Conservation (phyloP, 2,888 invertebrate genomes). For the Agrilus cyanescens region DNA sequence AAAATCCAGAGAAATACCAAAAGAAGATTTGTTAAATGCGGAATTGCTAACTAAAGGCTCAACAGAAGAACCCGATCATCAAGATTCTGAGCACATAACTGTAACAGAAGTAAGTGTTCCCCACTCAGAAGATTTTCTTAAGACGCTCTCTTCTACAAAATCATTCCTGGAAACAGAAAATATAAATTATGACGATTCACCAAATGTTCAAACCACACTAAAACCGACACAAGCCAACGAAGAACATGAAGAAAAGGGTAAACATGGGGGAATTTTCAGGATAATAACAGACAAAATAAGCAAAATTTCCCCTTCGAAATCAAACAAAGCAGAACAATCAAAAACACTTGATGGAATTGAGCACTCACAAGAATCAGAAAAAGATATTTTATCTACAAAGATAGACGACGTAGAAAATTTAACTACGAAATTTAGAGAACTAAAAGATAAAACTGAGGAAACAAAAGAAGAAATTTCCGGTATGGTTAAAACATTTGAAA, state of each 20-base stretch:
- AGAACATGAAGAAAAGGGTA: slow-evolving; percentile 5
- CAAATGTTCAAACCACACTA: slow-evolving; percentile 1
- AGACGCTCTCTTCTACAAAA: neutral
- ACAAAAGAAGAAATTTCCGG: too few species aligned
- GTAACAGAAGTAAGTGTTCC: neutral
- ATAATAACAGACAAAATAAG: slow-evolving; percentile 5
- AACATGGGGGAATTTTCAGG: slow-evolving; percentile 3
- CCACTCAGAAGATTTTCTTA: neutral
- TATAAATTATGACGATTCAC: slow-evolving; percentile 10
- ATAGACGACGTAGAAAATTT: slow-evolving; percentile 4
- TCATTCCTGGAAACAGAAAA: slow-evolving; percentile 8
- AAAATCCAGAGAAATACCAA: neutral
- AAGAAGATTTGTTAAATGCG: neutral
- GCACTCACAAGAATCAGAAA: neutral
- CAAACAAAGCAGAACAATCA: neutral
- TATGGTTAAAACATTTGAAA: slow-evolving; percentile 2
- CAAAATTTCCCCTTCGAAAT: neutral
- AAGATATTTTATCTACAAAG: slow-evolving; percentile 4
- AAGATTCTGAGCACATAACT: neutral
- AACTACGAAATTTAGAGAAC: too few species aligned
- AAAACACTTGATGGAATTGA: neutral
- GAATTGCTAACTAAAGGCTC: neutral
- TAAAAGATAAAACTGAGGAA: too few species aligned
- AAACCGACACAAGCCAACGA: slow-evolving; percentile 1
- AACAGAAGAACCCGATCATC: neutral